Percentiles rank a stretch among this genome's conserved stretches.
These are phyloP conservation scores for Andrena fulva DNA, from an alignment of 2,888 invertebrate species.

Conservation along the genomic window DNA sequence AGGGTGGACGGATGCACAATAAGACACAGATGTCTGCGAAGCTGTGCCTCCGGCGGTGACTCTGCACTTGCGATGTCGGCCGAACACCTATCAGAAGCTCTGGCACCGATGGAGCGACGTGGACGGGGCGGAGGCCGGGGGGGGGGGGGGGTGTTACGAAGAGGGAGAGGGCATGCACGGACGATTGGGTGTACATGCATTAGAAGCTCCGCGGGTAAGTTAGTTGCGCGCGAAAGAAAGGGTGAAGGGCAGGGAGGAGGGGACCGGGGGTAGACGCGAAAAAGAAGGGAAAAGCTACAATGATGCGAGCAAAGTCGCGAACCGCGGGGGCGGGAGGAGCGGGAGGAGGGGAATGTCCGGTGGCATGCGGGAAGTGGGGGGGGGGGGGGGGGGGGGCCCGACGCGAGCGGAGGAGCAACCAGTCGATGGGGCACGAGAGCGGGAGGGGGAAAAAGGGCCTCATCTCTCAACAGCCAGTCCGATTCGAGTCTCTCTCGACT, in stretches of 20 bases:
- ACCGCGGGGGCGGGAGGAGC: slow-evolving; percentile 33
- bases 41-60: slow-evolving; percentile 54
- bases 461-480: slow-evolving; percentile 79
- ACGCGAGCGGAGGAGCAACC: slow-evolving; percentile 69
- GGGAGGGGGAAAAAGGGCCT: slow-evolving; percentile 71
- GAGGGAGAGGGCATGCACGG: not conserved
- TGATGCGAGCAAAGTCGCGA: slow-evolving; percentile 63
- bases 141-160: not conserved
- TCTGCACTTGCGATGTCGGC: slow-evolving; percentile 52
- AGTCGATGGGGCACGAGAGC: slow-evolving; percentile 52
- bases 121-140: not conserved
- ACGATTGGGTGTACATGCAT: slow-evolving; percentile 40
- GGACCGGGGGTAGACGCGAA: slow-evolving; percentile 40
- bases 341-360: slow-evolving; percentile 62
- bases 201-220: slow-evolving; percentile 50
- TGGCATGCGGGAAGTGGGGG: slow-evolving; percentile 63
- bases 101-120: slow-evolving; percentile 5
- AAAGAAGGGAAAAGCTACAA: slow-evolving; percentile 61
- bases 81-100: slow-evolving; percentile 50
- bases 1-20: slow-evolving; percentile 55
- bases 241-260: slow-evolving; percentile 59
- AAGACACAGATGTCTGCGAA: slow-evolving; percentile 51
- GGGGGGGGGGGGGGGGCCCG: slow-evolving; percentile 18
- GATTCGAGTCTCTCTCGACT: slow-evolving; percentile 74
- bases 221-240: slow-evolving; percentile 47